Evolutionary conservation across 35 echinoderm and acorn worm genomes (phyloP).

Genomic region (Lytechinus pictus): DNA sequence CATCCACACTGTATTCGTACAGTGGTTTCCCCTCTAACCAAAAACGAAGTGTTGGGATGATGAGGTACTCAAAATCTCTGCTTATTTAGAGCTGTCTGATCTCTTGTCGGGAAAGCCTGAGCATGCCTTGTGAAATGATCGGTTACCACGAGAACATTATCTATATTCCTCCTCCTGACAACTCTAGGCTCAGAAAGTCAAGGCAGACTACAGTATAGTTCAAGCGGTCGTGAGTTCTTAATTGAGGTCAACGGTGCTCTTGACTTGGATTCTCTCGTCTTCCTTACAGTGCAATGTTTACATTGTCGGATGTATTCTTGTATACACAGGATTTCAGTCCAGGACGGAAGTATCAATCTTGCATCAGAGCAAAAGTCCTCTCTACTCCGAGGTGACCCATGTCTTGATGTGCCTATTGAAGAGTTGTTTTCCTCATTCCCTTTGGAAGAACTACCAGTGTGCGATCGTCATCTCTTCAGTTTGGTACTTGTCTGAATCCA

Average conservation of each 20-base stretch:
- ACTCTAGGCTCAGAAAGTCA: constrained; percentile 57
- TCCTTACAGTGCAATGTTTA: constrained; percentile 44
- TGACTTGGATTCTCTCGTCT: constrained; percentile 27
- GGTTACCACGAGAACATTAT: constrained; percentile 75
- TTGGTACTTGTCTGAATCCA: too few relatives aligned
- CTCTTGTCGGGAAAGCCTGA: constrained; percentile 45
- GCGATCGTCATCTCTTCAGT: not conserved
- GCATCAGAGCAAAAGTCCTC: constrained; percentile 50
- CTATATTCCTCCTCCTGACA: constrained; percentile 56
- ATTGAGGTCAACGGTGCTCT: constrained; percentile 38
- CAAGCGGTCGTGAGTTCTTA: not conserved
- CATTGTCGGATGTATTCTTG: constrained; percentile 45
- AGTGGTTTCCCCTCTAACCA: constrained; percentile 27
- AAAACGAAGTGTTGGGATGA: constrained; percentile 29
- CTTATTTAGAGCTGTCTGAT: not conserved
- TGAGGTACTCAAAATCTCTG: not conserved
- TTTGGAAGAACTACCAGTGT: constrained; percentile 24
- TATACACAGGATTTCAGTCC: constrained; percentile 26
- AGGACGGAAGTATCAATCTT: constrained; percentile 55
- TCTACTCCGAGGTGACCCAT: constrained; percentile 58
- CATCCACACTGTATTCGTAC: constrained; percentile 23
- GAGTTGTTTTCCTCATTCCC: not conserved
- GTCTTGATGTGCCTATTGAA: constrained; percentile 23
- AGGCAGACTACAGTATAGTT: constrained; percentile 20
- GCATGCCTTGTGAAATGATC: constrained; percentile 81